phyloP scores from a whole-genome alignment of 2,888 invertebrate genomes.

The Athalia circularis region DNA sequence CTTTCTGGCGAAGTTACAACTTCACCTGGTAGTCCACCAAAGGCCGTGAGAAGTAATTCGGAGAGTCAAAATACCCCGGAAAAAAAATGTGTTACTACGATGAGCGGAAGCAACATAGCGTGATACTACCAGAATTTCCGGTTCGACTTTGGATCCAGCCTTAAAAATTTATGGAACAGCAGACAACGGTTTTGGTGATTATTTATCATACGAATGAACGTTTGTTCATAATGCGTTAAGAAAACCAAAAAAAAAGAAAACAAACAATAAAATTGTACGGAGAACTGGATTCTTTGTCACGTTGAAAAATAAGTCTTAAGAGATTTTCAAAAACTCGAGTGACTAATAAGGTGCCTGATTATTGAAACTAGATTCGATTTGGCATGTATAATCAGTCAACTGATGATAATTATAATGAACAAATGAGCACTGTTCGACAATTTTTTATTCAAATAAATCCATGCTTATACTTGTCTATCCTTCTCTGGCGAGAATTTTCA shows the following conservation, averaged over 20 bases:
- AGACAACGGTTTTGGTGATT: slow-evolving; percentile 68
- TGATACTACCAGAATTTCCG: slow-evolving; percentile 74
- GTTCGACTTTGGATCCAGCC: slow-evolving; percentile 69
- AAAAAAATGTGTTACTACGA: slow-evolving; percentile 77
- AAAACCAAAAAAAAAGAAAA: not conserved
- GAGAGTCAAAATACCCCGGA: slow-evolving; percentile 77
- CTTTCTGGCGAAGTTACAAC: slow-evolving; percentile 71
- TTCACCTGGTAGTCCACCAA: slow-evolving; percentile 70
- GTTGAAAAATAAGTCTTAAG: slow-evolving; percentile 24
- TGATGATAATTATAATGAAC: not conserved
- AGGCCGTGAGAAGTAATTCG: slow-evolving; percentile 76
- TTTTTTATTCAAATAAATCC: slow-evolving; percentile 34
- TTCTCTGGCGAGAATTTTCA: not conserved
- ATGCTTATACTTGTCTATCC: not conserved
- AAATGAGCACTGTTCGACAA: slow-evolving; percentile 32
- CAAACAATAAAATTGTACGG: slow-evolving; percentile 11
- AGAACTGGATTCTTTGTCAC: not conserved
- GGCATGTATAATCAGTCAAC: slow-evolving; percentile 15
- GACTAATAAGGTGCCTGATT: slow-evolving; percentile 22
- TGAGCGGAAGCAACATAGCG: slow-evolving; percentile 78
- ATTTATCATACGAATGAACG: not conserved
- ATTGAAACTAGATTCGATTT: slow-evolving; percentile 22
- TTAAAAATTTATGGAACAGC: slow-evolving; percentile 69
- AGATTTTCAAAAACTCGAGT: slow-evolving; percentile 17
- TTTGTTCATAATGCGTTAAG: not conserved